Percentiles rank a stretch among this genome's conserved stretches.
These are phyloP conservation scores for Pogonognathellus flavescens DNA, from an alignment of 1,140 invertebrate species.

Conservation along the genomic window DNA sequence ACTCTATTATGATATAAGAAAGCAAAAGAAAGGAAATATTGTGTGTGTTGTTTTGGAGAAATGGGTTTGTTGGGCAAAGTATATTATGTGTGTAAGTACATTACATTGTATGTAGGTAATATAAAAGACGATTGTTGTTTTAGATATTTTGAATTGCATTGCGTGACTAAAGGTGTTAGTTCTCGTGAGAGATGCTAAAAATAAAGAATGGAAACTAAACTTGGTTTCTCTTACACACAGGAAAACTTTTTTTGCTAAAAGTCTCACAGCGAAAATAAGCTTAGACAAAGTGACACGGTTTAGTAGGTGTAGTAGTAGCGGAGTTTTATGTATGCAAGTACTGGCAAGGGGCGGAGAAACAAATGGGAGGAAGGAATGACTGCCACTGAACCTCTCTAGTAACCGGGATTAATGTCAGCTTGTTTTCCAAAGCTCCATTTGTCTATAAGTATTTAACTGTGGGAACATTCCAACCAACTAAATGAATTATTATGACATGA, in stretches of 20 bases:
- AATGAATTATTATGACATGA: too few species aligned
- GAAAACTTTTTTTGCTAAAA: neutral
- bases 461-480: too few species aligned
- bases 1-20: neutral
- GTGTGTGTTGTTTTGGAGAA: too few species aligned
- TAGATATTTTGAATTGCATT: slow-evolving; percentile 25
- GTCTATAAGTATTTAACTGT: neutral
- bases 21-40: too few species aligned
- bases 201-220: neutral
- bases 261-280: neutral
- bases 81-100: neutral
- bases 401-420: slow-evolving; percentile 18
- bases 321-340: neutral
- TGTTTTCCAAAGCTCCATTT: neutral
- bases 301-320: neutral
- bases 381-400: neutral
- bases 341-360: slow-evolving; percentile 17
- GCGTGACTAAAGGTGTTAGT: slow-evolving; percentile 43
- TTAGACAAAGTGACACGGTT: slow-evolving; percentile 4
- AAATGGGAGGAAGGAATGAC: slow-evolving; percentile 11
- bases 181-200: slow-evolving; percentile 6
- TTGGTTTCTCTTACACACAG: neutral
- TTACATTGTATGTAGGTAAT: neutral
- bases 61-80: neutral
- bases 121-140: slow-evolving; percentile 22